Evolutionary conservation across 2,797 vertebrate genomes (phyloP).

Genomic region (Macroramphosus scolopax): DNA sequence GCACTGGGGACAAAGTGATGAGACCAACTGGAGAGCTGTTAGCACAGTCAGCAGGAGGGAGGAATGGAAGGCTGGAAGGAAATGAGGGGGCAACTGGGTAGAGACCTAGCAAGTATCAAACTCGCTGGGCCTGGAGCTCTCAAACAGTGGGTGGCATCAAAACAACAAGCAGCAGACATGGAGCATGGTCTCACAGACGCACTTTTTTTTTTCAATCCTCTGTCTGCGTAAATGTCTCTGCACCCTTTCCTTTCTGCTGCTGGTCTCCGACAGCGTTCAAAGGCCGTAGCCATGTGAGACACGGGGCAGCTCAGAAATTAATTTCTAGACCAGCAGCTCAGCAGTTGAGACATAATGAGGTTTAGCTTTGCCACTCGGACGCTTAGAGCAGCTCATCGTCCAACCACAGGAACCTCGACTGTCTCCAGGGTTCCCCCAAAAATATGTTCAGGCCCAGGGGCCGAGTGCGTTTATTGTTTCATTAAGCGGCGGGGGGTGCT

Average conservation of each 20-base stretch:
- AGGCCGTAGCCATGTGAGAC: constrained; percentile 53
- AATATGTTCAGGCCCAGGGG: too few relatives aligned
- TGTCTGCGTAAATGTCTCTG: constrained; percentile 29
- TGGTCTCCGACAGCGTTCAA: constrained; percentile 53
- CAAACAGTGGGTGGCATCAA: constrained; percentile 70
- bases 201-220: constrained; percentile 44
- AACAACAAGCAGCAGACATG: constrained; percentile 66
- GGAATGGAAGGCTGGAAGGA: constrained; percentile 35
- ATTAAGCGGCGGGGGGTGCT: too few relatives aligned
- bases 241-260: constrained; percentile 44
- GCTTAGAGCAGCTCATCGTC: constrained; percentile 71
- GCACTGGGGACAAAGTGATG: constrained; percentile 36
- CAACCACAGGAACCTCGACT: constrained; percentile 59
- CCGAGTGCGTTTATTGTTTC: too few relatives aligned
- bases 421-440: constrained; percentile 45
- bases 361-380: constrained; percentile 67
- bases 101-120: constrained; percentile 52
- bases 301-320: constrained; percentile 56
- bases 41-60: constrained; percentile 61
- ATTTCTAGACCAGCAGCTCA: constrained; percentile 63
- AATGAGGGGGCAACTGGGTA: constrained; percentile 49
- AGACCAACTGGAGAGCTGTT: constrained; percentile 63
- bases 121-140: constrained; percentile 57
- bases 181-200: constrained; percentile 46
- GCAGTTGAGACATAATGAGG: constrained; percentile 68